A percentile compares a stretch with the other conserved stretches of the same genome.
phyloP scores from a whole-genome alignment of 2,797 vertebrate species.

The Sebastiscus tertius region DNA sequence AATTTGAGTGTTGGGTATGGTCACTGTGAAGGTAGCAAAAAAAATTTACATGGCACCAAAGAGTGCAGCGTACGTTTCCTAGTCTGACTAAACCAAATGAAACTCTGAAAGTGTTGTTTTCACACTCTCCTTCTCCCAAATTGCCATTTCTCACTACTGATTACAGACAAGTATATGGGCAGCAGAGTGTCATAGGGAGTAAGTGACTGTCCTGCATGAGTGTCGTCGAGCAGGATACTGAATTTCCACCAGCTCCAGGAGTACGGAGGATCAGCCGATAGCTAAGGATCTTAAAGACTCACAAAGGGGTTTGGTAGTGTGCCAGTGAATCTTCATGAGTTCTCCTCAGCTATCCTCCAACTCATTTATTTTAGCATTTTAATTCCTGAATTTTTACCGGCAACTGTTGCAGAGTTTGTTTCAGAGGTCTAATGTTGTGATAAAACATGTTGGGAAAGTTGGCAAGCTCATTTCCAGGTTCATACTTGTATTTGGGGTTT shows the following conservation, averaged over 20 bases:
- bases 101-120: neutral
- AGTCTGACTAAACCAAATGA: neutral
- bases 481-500: too few species aligned
- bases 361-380: neutral
- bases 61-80: neutral
- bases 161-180: neutral
- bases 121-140: neutral
- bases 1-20: constrained; percentile 20
- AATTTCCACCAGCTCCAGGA: neutral
- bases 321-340: neutral
- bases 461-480: neutral
- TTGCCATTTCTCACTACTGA: constrained; percentile 3
- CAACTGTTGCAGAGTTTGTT: neutral
- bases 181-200: neutral
- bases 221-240: neutral
- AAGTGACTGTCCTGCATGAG: neutral
- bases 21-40: constrained; percentile 25
- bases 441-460: neutral
- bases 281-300: neutral
- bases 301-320: neutral
- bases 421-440: neutral
- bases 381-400: neutral
- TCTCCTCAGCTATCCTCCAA: fast-evolving
- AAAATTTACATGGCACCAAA: neutral
- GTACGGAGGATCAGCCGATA: neutral